Percentiles rank a stretch among this genome's conserved stretches.
phyloP scores from a whole-genome alignment of 2,797 vertebrate species.

The Rhinogobio ventralis region DNA sequence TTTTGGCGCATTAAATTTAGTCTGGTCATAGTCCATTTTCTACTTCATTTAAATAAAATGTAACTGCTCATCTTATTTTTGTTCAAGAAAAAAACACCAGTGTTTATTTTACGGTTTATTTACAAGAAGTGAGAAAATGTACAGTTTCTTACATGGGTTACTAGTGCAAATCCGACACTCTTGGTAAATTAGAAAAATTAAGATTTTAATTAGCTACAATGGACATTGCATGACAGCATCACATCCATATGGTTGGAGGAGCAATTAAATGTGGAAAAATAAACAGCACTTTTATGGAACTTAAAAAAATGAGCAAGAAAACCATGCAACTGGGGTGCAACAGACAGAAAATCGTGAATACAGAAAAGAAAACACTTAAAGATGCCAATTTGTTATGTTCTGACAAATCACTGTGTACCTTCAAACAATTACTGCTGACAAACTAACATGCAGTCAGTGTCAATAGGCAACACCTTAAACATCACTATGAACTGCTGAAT shows the following conservation, averaged over 20 bases:
- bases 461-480: conserved; percentile 6
- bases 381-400: conserved; percentile 44
- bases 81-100: conserved; percentile 23
- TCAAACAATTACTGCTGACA: neutral
- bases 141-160: conserved; percentile 99
- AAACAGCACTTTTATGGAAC: conserved; percentile 50
- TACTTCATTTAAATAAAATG: conserved; percentile 32
- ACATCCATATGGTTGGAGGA: conserved; percentile 30
- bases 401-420: conserved; percentile 11
- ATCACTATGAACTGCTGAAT: neutral
- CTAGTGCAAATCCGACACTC: conserved; percentile 89
- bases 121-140: conserved; percentile 98
- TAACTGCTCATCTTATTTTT: conserved; percentile 18
- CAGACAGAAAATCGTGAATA: conserved; percentile 22
- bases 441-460: conserved; percentile 18
- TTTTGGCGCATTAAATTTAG: conserved; percentile 78
- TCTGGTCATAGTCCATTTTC: conserved; percentile 55
- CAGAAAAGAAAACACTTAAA: conserved; percentile 11
- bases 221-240: conserved; percentile 46
- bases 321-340: conserved; percentile 38
- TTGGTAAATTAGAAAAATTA: conserved; percentile 60
- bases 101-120: conserved; percentile 85
- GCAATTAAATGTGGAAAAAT: conserved; percentile 27
- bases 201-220: conserved; percentile 56
- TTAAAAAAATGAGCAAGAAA: conserved; percentile 40